Base-by-base conservation (phyloP, 2,797 vertebrate species). In the Esox masquinongy region DNA sequence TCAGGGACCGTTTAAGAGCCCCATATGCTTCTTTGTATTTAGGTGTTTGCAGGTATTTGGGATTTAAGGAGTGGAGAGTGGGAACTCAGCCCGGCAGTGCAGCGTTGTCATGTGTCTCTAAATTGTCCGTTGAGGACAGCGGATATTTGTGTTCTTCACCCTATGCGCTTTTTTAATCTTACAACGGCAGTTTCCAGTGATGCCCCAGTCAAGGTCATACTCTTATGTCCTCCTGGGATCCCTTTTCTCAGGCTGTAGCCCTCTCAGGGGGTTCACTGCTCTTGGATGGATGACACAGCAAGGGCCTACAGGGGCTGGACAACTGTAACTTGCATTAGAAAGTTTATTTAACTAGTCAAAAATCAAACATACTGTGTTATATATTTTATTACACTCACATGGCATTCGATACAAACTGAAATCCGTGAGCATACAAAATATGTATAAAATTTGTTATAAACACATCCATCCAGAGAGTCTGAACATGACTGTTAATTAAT, bases 151-250 rank as follows among this genome's bases (percentile, higher is more conserved):
- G 29, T 34, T 1, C 24, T 4, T 26, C 59, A 63, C 59, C 59
- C 19, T 29, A 8, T 39, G 36, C 36, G 36, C 36, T 39, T 39
- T 39, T 5, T 4, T 19, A 8, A 47, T 59, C 43, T 64, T 66
- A 56, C n/a, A 56, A 19, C n/a, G 19, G 61, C 24, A 49, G 29
- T 78, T 74, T 74, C 63, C 47, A 19, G 31, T 63, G 53, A 67
- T 59, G 51, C 31, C 34, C 70, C 74, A 61, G 53, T 68, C 73
- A 79, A 75, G 73, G 73, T 75, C 68, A 79, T 31, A 43, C 26
- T 70, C 26, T 49, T 24, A 34, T 53, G 29, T 19, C 24, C 64
- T 66, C 31, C 69, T 22, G 24, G 61, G 26, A 39, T 19, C 73
- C 68, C 36, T 74, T 26, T 34, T 31, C 68, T 73, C 72, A 63